These are phyloP conservation scores for Arctocebus calabarensis DNA, from an alignment of 2,797 vertebrate species.

Conservation along the genomic window DNA sequence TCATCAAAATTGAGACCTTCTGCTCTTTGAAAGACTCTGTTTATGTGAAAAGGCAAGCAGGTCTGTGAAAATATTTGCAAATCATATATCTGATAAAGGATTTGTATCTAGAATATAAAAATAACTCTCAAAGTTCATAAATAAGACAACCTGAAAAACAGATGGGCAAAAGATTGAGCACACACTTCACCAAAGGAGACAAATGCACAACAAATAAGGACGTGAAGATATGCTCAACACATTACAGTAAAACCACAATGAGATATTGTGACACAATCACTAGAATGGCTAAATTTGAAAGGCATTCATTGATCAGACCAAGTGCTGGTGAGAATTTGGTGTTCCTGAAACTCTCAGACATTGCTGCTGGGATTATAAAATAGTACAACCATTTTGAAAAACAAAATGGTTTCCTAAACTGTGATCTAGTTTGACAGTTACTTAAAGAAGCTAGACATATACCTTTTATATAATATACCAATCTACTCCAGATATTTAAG, in stretches of 20 bases:
- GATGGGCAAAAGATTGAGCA: not conserved
- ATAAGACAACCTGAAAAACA: not conserved
- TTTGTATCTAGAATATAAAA: not conserved
- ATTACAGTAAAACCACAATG: rapidly evolving
- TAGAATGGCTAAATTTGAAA: not conserved
- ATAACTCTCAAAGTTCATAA: not conserved
- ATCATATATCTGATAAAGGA: not conserved
- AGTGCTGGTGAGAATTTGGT: not conserved
- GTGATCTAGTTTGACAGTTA: not conserved
- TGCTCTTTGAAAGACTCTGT: not conserved
- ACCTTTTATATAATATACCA: not conserved
- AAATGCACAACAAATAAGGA: not conserved
- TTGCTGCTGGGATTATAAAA: too few species aligned
- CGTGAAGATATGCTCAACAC: not conserved
- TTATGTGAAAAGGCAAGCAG: not conserved
- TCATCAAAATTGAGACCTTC: not conserved
- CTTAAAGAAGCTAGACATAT: not conserved
- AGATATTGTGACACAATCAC: rapidly evolving
- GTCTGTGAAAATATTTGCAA: not conserved
- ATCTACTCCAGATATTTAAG: not conserved
- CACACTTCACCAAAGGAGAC: not conserved
- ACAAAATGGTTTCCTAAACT: not conserved
- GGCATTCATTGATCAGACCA: rapidly evolving
- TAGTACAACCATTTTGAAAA: not conserved
- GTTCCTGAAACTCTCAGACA: not conserved